Percentiles rank a stretch among this genome's conserved stretches.
These are phyloP conservation scores for Ectobius pallidus DNA, from an alignment of 2,888 invertebrate genomes.

Conservation along the genomic window DNA sequence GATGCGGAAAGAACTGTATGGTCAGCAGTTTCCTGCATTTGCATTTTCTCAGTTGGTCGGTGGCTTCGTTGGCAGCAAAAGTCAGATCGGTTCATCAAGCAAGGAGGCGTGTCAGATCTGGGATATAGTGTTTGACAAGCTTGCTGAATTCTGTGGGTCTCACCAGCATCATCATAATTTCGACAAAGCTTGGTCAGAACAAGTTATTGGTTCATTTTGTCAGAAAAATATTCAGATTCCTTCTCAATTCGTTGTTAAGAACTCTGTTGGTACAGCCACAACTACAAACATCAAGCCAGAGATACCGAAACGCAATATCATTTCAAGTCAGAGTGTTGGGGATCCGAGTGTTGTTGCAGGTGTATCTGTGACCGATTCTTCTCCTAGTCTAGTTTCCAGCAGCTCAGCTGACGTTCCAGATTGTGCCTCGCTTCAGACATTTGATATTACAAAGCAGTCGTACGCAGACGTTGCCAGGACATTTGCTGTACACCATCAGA, in stretches of 20 bases:
- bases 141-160: conserved; percentile 1
- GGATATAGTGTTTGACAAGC: conserved; percentile 33
- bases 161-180: background rate
- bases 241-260: too few relatives aligned
- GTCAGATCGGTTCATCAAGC: conserved; percentile 32
- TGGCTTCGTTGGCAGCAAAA: conserved; percentile 41
- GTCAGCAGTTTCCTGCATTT: conserved; percentile 24
- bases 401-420: too few relatives aligned
- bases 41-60: conserved; percentile 35
- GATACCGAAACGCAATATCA: too few relatives aligned
- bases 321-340: too few relatives aligned
- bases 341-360: too few relatives aligned
- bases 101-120: conserved; percentile 31
- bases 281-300: too few relatives aligned
- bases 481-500: conserved; percentile 1
- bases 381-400: too few relatives aligned
- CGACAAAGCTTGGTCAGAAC: background rate
- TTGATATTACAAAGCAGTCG: conserved; percentile 16
- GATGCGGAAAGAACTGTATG: background rate
- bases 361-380: too few relatives aligned
- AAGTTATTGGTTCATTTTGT: background rate
- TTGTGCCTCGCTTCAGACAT: background rate
- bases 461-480: conserved; percentile 29
- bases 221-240: background rate
- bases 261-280: too few relatives aligned